Evolutionary conservation across 1,140 invertebrate species (phyloP), one percentile per base, ranked within the genome.

Genomic region (Hycleus cichorii): DNA sequence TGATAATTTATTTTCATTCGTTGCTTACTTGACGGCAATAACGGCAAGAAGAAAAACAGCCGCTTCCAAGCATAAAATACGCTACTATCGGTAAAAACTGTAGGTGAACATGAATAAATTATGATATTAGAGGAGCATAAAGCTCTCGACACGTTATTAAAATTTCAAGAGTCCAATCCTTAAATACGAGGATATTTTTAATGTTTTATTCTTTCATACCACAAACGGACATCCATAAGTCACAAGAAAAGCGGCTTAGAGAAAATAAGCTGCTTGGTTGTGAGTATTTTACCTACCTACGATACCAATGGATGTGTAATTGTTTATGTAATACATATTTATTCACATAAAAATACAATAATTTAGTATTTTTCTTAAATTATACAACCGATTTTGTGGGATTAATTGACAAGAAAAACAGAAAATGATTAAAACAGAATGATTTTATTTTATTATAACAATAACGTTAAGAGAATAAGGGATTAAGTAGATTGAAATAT

Each of bases 141-240:
- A 57, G 43, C 52, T 52, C 58, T 60, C 61, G 61, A 60, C 61
- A 63, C 52, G 52, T 63, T 60, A 63, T 63, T 60, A 63, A 63
- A 63, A 60, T 63, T 63, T 57, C 50, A 61, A 62, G 52, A 58
- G 39, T 42, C 42, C 44, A 58, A 58, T 49, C 47, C 52, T 50
- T 59, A 62, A 58, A 62, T 62, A 53, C 47, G 47, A 7, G 7
- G 4, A 49, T 32, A 47, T 44, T 64, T 64, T 62, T 50, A 58
- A 64, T 64, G 56, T 57, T 62, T 62, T 56, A 64, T 64, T 45
- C 60, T 58, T 62, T 56, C 44, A 55, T 54, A 50, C 49, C 50
- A 43, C 51, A 56, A 60, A 57, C 49, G 51, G 60, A 55, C 60
- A 54, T 12, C 55, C 57, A 62, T 64, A 64, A 64, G 63, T 64